Evolutionary conservation across 2,797 vertebrate genomes (phyloP), one percentile per base, ranked within the genome.

Genomic region (Neosalanx taihuensis): DNA sequence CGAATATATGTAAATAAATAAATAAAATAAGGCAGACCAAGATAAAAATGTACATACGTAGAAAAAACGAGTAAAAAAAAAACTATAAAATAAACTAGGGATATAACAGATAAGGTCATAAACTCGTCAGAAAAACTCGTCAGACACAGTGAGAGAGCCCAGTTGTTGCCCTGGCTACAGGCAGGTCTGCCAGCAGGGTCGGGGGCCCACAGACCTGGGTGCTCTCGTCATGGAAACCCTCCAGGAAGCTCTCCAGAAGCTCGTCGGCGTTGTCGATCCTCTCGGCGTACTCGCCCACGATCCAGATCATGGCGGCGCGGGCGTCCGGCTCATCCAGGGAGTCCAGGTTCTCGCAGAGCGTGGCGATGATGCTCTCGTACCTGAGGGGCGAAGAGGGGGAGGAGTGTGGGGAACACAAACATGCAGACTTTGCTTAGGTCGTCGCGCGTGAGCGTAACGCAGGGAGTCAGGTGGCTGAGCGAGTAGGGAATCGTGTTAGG

Each of bases 281-380:
- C 79, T 99, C 97, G 0, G 98, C 97, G 1, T 99, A 99, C 78
- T 99, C 97, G 0, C 97, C 97, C 64, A 99, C 97, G 20, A 99
- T 99, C 97, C 98, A 99, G 87, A 99, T 99, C 98, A 99, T 99
- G 81, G 98, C 96, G 9, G 97, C 98, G 12, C 97, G 95, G 9
- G 98, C 96, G 0, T 99, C 98, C 0, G 98, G 98, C 72, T 99
- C 97, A 69, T 99, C 98, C 87, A 99, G 88, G 1, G 97, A 99
- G 86, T 99, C 98, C 37, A 99, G 91, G 79, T 99, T 99, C 87
- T 99, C 97, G 57, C 97, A 99, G 0, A 99, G 88, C 0, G 98
- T 99, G 72, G 97, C 97, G n/a, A 99, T 99, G 86, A 99, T 97
- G 88, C 98, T 99, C 83, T 99, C 97, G 56, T 99, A 99, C 86